These are phyloP conservation scores for Knipowitschia caucasica DNA, from an alignment of 2,797 vertebrate species.

Conservation along the genomic window DNA sequence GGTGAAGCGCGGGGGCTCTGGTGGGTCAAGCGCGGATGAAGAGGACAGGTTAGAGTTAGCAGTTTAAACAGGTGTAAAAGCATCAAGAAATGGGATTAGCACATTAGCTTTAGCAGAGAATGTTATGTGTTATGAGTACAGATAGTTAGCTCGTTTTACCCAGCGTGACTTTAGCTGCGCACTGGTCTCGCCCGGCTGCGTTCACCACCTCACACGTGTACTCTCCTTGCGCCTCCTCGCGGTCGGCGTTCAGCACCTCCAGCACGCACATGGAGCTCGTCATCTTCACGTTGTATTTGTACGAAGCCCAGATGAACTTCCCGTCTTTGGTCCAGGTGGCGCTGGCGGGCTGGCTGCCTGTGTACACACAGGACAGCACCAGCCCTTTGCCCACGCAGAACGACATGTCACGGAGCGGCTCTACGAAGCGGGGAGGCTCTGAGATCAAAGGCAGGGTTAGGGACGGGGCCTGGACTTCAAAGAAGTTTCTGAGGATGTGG, in stretches of 20 bases:
- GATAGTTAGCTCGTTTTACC: slow-evolving; percentile 40
- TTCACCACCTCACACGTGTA: slow-evolving; percentile 88
- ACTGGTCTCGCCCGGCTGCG: slow-evolving; percentile 80
- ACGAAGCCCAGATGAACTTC: slow-evolving; percentile 76
- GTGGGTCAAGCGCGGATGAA: slow-evolving; percentile 1
- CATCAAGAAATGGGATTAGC: not conserved
- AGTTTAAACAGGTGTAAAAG: slow-evolving; percentile 8
- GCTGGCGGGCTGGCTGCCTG: slow-evolving; percentile 80
- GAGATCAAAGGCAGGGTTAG: slow-evolving; percentile 39
- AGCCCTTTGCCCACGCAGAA: slow-evolving; percentile 82
- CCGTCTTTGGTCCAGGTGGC: slow-evolving; percentile 88
- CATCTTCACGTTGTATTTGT: slow-evolving; percentile 83
- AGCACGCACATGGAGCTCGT: slow-evolving; percentile 80
- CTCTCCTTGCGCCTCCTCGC: slow-evolving; percentile 79
- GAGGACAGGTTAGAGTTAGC: not conserved
- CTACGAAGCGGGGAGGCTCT: slow-evolving; percentile 80
- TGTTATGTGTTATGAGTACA: not conserved
- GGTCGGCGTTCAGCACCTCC: slow-evolving; percentile 79
- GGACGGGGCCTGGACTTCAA: not conserved
- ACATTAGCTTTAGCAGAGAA: not conserved
- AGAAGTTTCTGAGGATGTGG: no score
- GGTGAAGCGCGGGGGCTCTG: slow-evolving; percentile 74
- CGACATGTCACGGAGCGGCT: slow-evolving; percentile 79
- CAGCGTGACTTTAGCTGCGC: slow-evolving; percentile 75
- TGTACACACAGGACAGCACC: slow-evolving; percentile 84